A percentile compares a stretch with the other conserved stretches of the same genome.
These are phyloP conservation scores for Hippopotamus amphibius DNA, from an alignment of 2,113 vertebrate genomes.

Conservation along the genomic window DNA sequence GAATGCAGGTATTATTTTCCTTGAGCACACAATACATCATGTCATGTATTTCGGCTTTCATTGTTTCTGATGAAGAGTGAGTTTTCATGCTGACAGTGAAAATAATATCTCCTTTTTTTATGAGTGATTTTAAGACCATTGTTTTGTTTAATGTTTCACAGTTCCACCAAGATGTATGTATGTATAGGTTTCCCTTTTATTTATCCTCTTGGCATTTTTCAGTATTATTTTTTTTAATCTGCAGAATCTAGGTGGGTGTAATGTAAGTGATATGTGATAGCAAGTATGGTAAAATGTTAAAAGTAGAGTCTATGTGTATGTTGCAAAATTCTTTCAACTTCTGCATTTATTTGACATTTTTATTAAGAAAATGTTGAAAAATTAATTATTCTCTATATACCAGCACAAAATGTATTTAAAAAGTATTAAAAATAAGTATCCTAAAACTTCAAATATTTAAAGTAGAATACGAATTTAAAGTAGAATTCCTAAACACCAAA, in stretches of 20 bases:
- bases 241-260: not conserved
- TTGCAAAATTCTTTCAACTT: not conserved
- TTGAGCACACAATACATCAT: not conserved
- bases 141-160: not conserved
- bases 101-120: not conserved
- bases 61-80: not conserved
- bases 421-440: not conserved
- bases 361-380: not conserved
- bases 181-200: not conserved
- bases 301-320: not conserved
- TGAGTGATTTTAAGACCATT: not conserved
- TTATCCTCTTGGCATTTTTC: not conserved
- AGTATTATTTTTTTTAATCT: not conserved
- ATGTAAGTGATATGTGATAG: not conserved
- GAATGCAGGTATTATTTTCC: not conserved
- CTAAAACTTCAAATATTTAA: not conserved
- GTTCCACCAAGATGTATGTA: not conserved
- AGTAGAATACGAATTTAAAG: not conserved
- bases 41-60: not conserved
- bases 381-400: not conserved
- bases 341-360: not conserved
- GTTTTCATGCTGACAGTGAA: not conserved
- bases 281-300: not conserved
- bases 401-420: not conserved
- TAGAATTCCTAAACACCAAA: not conserved